Base-by-base conservation (phyloP, 2,113 vertebrate genomes). In the Platysteira castanea region DNA sequence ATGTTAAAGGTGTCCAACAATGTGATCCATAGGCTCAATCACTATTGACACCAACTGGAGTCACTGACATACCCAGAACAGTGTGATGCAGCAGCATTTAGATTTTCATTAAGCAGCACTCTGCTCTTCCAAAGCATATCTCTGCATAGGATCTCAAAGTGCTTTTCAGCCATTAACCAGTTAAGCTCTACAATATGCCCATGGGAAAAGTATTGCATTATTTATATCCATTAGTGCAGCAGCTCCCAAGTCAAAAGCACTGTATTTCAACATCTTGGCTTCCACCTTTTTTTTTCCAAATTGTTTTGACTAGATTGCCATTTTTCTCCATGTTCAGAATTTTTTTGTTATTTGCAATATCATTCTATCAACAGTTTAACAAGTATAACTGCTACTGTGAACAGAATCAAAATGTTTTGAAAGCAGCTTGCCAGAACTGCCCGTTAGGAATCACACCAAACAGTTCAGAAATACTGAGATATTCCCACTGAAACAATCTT, bases 321-420 rank as follows among this genome's bases (percentile, higher is more conserved):
- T 63, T 92, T 76, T 86, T 21, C 27, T 69, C 35, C 13, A 10
- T 1, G 20, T 56, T 71, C 49, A 54, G 53, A 90, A 5, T 19
- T 56, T 59, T 92, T 92, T 52, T 74, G 20, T 59, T 87, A 41
- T 52, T 91, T 47, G 39, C n/a, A 74, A 21, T 63, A 84, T 35
- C 16, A 68, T 88, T 93, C 79, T 61, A 88, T 65, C 84, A 94
- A 89, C 75, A 69, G 80, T 78, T 88, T 94, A 95, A 91, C 60
- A 75, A 46, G 28, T 17, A 24, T 27, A 88, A 80, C 13, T 60
- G 47, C 39, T 88, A 76, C 42, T 50, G 67, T 47, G 75, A 87
- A 68, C 31, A 88, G 82, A 97, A 97, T 84, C 82, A 88, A 93
- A 96, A 78, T 3, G 1, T 60, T 42, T 95, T 79, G 57, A 92